Percentiles rank a stretch among this genome's conserved stretches.
Evolutionary conservation across 2,888 invertebrate genomes (phyloP).

Genomic region (Rotaria sp.): DNA sequence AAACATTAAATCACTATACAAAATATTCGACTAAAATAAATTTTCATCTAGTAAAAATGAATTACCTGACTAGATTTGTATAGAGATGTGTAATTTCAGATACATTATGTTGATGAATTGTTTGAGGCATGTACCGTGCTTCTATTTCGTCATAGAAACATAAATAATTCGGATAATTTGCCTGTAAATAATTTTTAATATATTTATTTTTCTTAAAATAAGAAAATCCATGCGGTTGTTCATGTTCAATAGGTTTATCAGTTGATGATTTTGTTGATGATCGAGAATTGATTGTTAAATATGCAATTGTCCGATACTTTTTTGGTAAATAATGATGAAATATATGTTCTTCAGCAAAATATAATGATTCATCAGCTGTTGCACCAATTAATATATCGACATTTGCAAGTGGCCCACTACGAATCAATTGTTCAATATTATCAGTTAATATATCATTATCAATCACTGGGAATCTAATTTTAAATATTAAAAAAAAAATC

Average conservation of each 20-base stretch:
- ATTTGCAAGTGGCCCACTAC: background rate
- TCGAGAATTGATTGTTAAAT: background rate
- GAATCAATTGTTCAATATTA: background rate
- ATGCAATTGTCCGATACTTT: background rate
- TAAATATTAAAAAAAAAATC: background rate
- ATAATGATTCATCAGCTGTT: slow-evolving; percentile 19
- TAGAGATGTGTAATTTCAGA: background rate
- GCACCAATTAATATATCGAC: slow-evolving; percentile 9
- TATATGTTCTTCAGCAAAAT: slow-evolving; percentile 3
- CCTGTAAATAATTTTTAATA: slow-evolving; percentile 10
- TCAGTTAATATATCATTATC: background rate
- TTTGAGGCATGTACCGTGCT: background rate
- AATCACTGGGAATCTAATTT: background rate
- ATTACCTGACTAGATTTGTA: slow-evolving; percentile 8
- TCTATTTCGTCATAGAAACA: background rate
- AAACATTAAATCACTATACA: background rate
- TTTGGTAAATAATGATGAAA: background rate
- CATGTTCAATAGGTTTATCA: background rate
- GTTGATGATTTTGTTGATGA: background rate
- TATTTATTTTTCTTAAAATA: background rate
- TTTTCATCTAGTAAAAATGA: background rate
- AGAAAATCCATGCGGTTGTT: background rate
- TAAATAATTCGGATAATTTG: background rate
- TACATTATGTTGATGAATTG: background rate
- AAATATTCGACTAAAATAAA: background rate